Base-by-base conservation (phyloP, 2,888 invertebrate genomes). In the Trichopoda pennipes region DNA sequence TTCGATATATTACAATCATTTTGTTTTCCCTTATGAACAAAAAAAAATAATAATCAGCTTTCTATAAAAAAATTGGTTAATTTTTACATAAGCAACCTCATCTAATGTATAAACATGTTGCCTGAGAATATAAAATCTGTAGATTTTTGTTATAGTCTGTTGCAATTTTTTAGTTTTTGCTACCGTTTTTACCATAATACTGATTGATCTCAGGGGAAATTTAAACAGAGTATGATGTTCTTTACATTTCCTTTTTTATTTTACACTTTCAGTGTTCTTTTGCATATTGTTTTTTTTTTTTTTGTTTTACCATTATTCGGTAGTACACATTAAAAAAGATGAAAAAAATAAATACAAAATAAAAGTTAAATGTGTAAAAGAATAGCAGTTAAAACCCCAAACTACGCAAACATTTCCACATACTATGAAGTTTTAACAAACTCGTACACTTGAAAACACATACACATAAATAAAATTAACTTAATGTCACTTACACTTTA, bases 401-500 rank as follows among this genome's bases (percentile, higher is more conserved):
- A 17, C 32, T 35, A 51, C n/a, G 56, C 56, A 56, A 32, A 68
- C 14, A 28, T 32, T 61, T 16, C 9, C 9, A 47, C 44, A 47
- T 28, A n/a, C 16, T 21, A 55, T 28, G 42, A 12, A 42, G 23
- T 42, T 68, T 35, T 21, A n/a, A 28, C 51, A 28, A 51, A 64
- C 58, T 53, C 16, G 1, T 16, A 66, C 66, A 80, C 38, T 66
- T 58, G n/a, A 55, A 53, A 53, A 49, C 70, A 69, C 42, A 44
- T 85, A 86, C 86, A 86, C 86, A 87, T 85, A 88, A 75, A 69
- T 60, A 88, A 88, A 88, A 88, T 88, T 88, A 88, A 88, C 88
- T 88, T 88, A 88, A 88, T 88, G 88, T 88, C 88, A 89, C 89
- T 88, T 88, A 88, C 89, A 88, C 88, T 88, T 88, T 89, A 88